These are phyloP conservation scores for Grallaria varia DNA, from an alignment of 2,113 vertebrate species.

Conservation along the genomic window DNA sequence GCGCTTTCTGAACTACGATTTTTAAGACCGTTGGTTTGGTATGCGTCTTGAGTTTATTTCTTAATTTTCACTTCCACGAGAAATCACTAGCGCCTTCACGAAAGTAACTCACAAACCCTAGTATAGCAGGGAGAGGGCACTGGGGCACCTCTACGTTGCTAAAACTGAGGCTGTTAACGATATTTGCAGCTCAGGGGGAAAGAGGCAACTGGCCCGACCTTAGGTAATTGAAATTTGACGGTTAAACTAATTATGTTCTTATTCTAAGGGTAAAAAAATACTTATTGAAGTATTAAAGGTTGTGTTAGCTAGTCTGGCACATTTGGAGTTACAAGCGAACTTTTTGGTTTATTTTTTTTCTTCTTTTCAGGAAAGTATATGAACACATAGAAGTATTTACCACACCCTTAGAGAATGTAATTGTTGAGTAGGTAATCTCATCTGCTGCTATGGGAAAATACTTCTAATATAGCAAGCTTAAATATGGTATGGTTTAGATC, in stretches of 20 bases:
- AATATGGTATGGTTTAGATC: conserved; percentile 25
- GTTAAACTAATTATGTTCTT: conserved; percentile 69
- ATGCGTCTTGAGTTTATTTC: background rate
- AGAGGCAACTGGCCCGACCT: conserved; percentile 55
- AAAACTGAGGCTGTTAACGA: conserved; percentile 55
- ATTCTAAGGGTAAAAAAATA: conserved; percentile 54
- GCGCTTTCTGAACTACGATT: background rate
- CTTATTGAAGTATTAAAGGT: conserved; percentile 10
- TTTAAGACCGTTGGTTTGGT: background rate
- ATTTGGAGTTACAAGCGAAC: conserved; percentile 42
- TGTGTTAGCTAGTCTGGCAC: background rate
- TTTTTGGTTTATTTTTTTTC: background rate
- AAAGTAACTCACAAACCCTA: background rate
- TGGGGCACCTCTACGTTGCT: conserved; percentile 28
- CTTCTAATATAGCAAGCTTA: conserved; percentile 22
- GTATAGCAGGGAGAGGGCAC: conserved; percentile 5
- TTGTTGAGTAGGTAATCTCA: conserved; percentile 29
- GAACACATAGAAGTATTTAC: conserved; percentile 4
- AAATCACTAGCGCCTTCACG: background rate
- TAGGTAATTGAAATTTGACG: conserved; percentile 76
- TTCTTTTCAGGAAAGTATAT: background rate
- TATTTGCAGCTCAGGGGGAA: conserved; percentile 59
- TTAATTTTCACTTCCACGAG: background rate
- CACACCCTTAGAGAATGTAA: conserved; percentile 9
- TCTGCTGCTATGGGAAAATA: background rate